Conservation (phyloP, 2,888 invertebrate species). For the Drosophila glabriapex region DNA sequence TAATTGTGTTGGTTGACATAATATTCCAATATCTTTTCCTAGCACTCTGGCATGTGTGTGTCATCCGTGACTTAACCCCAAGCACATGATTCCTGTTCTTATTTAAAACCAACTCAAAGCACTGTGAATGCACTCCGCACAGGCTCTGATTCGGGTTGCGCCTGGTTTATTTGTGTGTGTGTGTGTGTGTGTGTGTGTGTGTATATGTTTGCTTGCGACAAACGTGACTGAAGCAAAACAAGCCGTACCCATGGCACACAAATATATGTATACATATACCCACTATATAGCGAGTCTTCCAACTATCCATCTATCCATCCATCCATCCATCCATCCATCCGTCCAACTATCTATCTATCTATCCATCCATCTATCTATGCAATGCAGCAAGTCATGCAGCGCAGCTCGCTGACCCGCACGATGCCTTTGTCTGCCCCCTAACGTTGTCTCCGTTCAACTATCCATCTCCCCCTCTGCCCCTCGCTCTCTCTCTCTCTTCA, state of each 20-base stretch:
- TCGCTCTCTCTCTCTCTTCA: constrained; percentile 1
- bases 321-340: constrained; percentile 29
- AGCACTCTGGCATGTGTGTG: constrained; percentile 9
- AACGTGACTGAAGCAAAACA: constrained; percentile 67
- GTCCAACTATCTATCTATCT: too few relatives aligned
- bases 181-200: constrained; percentile 35
- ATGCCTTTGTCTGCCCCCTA: constrained; percentile 69
- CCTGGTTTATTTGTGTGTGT: constrained; percentile 24
- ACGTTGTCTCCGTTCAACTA: constrained; percentile 23
- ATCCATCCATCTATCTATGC: constrained; percentile 59
- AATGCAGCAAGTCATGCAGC: constrained; percentile 78
- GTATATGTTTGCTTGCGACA: constrained; percentile 56
- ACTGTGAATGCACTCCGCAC: constrained; percentile 27
- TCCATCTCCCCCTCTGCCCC: neutral
- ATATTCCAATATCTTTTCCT: too few relatives aligned
- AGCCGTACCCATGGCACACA: constrained; percentile 35
- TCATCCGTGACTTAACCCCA: constrained; percentile 22
- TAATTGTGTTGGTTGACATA: neutral
- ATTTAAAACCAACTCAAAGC: constrained; percentile 66
- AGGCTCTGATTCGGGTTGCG: constrained; percentile 41
- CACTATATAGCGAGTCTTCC: constrained; percentile 57
- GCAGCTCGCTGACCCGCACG: constrained; percentile 78
- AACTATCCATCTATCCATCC: constrained; percentile 59
- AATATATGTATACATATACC: constrained; percentile 35
- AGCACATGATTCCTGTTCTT: constrained; percentile 36